Conservation (phyloP, 2,888 invertebrate species). For the Tortricodes alternella region DNA sequence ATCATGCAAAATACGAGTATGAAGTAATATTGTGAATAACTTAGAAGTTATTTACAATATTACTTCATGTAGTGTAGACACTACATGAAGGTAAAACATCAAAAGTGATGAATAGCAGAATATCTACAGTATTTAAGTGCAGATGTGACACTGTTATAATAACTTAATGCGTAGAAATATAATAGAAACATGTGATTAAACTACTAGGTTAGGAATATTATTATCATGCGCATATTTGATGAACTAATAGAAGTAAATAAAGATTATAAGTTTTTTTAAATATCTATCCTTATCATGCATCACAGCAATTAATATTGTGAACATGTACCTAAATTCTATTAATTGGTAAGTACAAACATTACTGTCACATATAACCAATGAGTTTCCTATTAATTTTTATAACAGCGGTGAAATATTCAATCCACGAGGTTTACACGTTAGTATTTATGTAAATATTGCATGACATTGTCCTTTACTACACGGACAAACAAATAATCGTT, state of each 20-base stretch:
- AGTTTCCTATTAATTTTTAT: background rate
- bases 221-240: conserved; percentile 18
- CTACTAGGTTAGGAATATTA: background rate
- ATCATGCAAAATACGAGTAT: background rate
- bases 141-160: background rate
- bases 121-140: background rate
- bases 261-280: background rate
- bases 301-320: background rate
- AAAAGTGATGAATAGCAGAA: background rate
- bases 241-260: background rate
- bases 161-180: conserved; percentile 1
- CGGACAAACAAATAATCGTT: background rate
- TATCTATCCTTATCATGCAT: conserved; percentile 9
- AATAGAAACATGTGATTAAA: background rate
- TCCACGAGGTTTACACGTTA: background rate
- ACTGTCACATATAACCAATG: background rate
- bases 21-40: background rate
- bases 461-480: background rate
- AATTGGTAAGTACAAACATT: background rate
- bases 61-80: too few relatives aligned
- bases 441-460: background rate
- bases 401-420: background rate
- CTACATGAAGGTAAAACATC: background rate
- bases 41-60: too few relatives aligned
- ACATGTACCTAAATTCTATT: background rate